Evolutionary conservation across 30 jellyfish, hydroid and myxozoan species (phyloP).

Genomic region (Catostylus mosaicus): DNA sequence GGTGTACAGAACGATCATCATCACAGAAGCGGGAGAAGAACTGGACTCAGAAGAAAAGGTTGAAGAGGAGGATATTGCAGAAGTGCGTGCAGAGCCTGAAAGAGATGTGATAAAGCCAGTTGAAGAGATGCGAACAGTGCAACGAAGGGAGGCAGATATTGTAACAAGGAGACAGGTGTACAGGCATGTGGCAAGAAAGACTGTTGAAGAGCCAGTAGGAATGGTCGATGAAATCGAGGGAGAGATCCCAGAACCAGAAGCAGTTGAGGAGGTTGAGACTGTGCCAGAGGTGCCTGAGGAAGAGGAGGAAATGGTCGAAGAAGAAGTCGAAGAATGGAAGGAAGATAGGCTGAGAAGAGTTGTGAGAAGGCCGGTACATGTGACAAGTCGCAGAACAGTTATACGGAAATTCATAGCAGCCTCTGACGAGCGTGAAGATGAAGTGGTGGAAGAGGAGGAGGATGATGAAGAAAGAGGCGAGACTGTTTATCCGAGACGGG

Average conservation of each 20-base stretch:
- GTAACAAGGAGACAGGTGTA: too few species aligned
- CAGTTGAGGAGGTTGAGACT: too few species aligned
- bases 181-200: too few species aligned
- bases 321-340: constrained; percentile 15
- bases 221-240: too few species aligned
- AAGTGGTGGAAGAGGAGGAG: constrained; percentile 46
- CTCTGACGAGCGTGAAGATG: constrained; percentile 52
- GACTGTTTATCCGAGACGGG: constrained; percentile 55
- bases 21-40: constrained; percentile 29
- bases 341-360: constrained; percentile 44
- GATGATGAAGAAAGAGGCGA: constrained; percentile 47
- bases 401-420: constrained; percentile 56
- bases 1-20: constrained; percentile 66
- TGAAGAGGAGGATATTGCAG: too few species aligned
- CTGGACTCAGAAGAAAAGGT: constrained; percentile 3
- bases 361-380: constrained; percentile 67
- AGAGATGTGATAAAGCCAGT: too few species aligned
- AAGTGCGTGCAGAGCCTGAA: too few species aligned
- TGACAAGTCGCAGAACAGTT: constrained; percentile 68
- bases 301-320: constrained; percentile 7
- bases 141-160: too few species aligned
- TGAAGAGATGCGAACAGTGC: too few species aligned
- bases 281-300: constrained; percentile 65
- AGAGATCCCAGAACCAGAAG: too few species aligned
- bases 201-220: too few species aligned